Evolutionary conservation across 2,888 invertebrate genomes (phyloP).

Genomic region (Scrobipalpa costella): DNA sequence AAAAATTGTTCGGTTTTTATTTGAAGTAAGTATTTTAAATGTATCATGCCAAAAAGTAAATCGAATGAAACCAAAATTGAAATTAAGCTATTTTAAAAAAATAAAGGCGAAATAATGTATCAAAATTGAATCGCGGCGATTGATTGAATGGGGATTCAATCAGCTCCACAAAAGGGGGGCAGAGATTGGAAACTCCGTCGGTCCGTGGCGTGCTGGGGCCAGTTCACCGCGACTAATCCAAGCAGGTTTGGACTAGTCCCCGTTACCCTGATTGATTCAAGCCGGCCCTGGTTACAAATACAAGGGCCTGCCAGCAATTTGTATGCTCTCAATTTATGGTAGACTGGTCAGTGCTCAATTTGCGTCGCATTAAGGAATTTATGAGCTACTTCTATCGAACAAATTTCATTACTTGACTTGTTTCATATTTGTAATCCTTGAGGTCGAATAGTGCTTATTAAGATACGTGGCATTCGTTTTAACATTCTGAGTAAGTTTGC

Average conservation of each 20-base stretch:
- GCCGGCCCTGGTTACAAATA: constrained; percentile 68
- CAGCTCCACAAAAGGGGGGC: constrained; percentile 53
- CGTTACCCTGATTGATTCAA: constrained; percentile 78
- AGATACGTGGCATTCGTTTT: too few relatives aligned
- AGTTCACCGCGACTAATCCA: constrained; percentile 67
- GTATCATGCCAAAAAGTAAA: not conserved
- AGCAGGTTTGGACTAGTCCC: constrained; percentile 69
- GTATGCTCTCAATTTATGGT: constrained; percentile 73
- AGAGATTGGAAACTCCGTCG: constrained; percentile 54
- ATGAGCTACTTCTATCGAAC: not conserved
- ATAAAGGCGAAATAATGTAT: not conserved
- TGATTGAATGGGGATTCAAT: constrained; percentile 46
- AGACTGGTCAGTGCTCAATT: constrained; percentile 66
- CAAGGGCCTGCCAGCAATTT: constrained; percentile 72
- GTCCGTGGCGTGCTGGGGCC: constrained; percentile 42
- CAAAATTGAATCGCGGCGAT: constrained; percentile 11
- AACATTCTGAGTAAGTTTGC: too few relatives aligned
- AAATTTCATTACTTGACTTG: not conserved
- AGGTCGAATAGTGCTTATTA: not conserved
- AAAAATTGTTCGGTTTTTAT: not conserved
- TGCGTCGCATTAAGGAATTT: constrained; percentile 47
- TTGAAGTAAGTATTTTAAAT: not conserved
- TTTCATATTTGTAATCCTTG: not conserved
- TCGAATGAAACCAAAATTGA: not conserved
- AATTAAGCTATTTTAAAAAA: not conserved